Evolutionary conservation across 2,113 vertebrate genomes (phyloP).

Genomic region (Phrynocephalus versicolor): DNA sequence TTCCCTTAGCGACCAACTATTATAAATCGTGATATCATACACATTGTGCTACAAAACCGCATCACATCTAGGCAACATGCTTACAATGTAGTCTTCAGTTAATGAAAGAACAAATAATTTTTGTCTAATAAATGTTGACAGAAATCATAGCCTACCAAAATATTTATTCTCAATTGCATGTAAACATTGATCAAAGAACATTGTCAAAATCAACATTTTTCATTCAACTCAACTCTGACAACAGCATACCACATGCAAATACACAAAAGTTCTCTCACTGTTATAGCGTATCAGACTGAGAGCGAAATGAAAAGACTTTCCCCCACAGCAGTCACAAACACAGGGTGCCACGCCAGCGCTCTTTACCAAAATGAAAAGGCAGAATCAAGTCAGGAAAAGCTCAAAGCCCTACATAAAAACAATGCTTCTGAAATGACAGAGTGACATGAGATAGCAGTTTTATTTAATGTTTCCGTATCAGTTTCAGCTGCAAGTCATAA

Average conservation of each 20-base stretch:
- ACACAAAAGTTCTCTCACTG: conserved; percentile 18
- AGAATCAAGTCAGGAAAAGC: background rate
- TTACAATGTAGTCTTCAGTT: conserved; percentile 29
- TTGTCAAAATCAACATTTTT: conserved; percentile 51
- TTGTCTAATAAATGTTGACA: conserved; percentile 55
- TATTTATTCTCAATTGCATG: conserved; percentile 54
- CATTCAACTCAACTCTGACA: conserved; percentile 39
- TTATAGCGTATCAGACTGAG: conserved; percentile 6
- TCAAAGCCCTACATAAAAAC: background rate
- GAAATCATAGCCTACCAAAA: conserved; percentile 55
- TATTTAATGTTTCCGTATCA: background rate
- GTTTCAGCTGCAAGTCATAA: background rate
- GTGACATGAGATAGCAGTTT: background rate
- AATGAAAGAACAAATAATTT: conserved; percentile 46
- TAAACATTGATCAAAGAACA: conserved; percentile 46
- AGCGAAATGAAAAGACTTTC: background rate
- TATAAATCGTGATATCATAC: background rate
- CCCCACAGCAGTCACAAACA: conserved; percentile 24
- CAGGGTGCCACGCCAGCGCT: background rate
- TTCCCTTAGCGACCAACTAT: conserved; percentile 8
- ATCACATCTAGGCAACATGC: conserved; percentile 21
- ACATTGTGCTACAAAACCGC: conserved; percentile 12
- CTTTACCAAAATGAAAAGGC: conserved; percentile 22
- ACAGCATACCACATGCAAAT: conserved; percentile 11
- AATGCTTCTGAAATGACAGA: background rate